Evolutionary conservation across 2,888 invertebrate species (phyloP), one percentile per base, ranked within the genome.

Genomic region (Palloptera scutellata): DNA sequence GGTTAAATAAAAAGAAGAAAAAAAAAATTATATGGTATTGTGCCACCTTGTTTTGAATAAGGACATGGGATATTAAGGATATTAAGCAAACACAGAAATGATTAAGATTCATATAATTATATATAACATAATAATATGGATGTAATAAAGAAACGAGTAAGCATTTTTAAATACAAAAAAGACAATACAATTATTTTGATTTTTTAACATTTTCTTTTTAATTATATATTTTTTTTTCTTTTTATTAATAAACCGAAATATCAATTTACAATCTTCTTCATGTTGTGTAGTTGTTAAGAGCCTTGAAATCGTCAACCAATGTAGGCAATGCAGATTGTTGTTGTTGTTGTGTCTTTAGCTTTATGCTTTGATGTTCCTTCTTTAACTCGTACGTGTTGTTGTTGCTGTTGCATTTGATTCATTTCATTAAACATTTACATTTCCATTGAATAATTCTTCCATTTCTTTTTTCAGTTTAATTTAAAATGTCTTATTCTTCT

Each of bases 181-280:
- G 74, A 79, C 77, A 79, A 77, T 75, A 72, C 71, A 75, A 68
- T 76, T 75, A 73, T 73, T 72, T 68, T 42, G 54, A 43, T 61
- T 64, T 67, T 59, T 68, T 60, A 70, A 54, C 60, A 72, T 74
- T 73, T 74, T 73, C 64, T 70, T 75, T 72, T 73, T 73, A 69
- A 72, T 70, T 70, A 73, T 73, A 71, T 76, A n/a, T n/a, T n/a
- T n/a, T 73, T 71, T 73, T 71, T 74, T 79, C 77, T 81, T 80
- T 78, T 83, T 83, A 81, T 83, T 83, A 81, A 81, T 83, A 81
- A 81, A 82, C 79, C 78, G 79, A 81, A 82, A 81, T 78, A 79
- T 81, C 78, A 83, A 79, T 83, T 79, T 83, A 83, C 83, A 83
- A 81, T 83, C 79, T 78, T 79, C 81, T 78, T 83, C 75, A 78